phyloP scores from a whole-genome alignment of 2,113 vertebrate species.

The Danionella cerebrum region DNA sequence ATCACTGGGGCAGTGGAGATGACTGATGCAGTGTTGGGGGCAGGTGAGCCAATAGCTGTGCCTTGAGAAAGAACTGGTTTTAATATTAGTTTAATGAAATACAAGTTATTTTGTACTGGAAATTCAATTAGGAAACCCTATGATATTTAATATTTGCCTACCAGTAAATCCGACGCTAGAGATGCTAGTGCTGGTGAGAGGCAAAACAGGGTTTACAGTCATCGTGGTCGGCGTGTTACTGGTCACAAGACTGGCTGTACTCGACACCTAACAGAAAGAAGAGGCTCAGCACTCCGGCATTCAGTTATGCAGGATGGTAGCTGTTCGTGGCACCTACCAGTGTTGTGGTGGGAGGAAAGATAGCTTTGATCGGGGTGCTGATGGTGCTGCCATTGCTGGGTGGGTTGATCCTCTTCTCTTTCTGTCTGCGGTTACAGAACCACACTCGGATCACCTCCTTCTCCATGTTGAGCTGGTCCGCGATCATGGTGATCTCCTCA shows the following conservation, averaged over 20 bases:
- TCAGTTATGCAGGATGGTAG: neutral
- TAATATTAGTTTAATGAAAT: neutral
- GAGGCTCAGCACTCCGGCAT: neutral
- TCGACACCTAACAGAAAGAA: constrained; percentile 73
- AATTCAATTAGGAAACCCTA: too few species aligned
- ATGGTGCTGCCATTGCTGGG: constrained; percentile 83
- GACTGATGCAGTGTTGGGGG: constrained; percentile 83
- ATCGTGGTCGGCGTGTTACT: constrained; percentile 91
- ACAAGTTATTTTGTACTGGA: too few species aligned
- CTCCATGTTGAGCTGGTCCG: constrained; percentile 99
- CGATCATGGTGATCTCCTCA: constrained; percentile 99
- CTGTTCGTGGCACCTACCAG: constrained; percentile 67
- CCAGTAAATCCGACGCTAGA: constrained; percentile 84
- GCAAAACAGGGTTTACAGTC: constrained; percentile 91
- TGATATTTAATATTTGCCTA: constrained; percentile 43
- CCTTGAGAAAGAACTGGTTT: constrained; percentile 56
- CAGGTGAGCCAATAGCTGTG: constrained; percentile 72
- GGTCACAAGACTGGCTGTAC: constrained; percentile 96
- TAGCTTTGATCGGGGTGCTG: constrained; percentile 91
- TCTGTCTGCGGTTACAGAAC: constrained; percentile 99
- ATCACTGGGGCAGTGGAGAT: constrained; percentile 84
- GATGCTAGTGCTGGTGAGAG: constrained; percentile 84
- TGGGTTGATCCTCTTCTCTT: constrained; percentile 98
- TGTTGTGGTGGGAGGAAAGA: constrained; percentile 86
- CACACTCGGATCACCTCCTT: constrained; percentile 99